These are phyloP conservation scores for Oreochromis niloticus DNA, from an alignment of 2,113 vertebrate genomes.

Conservation along the genomic window DNA sequence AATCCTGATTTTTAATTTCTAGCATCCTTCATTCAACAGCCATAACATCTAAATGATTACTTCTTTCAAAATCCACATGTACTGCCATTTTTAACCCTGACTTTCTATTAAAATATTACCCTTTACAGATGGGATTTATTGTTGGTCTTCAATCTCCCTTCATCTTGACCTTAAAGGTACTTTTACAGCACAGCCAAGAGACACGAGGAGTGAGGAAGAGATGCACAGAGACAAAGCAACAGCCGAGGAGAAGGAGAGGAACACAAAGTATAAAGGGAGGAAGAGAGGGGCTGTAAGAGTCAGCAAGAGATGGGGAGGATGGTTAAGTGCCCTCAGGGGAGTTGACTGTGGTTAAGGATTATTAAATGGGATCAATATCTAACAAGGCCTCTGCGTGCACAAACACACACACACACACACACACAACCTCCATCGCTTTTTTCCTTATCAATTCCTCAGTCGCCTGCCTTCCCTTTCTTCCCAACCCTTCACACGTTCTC, in stretches of 20 bases:
- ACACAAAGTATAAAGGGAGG: neutral
- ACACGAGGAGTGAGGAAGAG: neutral
- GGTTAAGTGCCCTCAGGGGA: slow-evolving; percentile 69
- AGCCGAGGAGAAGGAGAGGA: neutral
- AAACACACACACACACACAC: neutral
- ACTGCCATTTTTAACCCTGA: neutral
- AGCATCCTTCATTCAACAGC: neutral
- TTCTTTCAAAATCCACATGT: neutral
- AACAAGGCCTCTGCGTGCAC: slow-evolving; percentile 49
- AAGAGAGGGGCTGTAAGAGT: neutral
- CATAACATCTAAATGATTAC: neutral
- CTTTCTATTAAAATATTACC: neutral
- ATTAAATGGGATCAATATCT: slow-evolving; percentile 75
- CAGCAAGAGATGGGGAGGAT: neutral
- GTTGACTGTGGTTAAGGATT: slow-evolving; percentile 60
- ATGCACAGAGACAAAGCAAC: neutral
- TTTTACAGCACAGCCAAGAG: neutral
- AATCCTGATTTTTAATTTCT: neutral
- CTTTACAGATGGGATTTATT: slow-evolving; percentile 25
- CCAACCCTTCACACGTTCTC: neutral
- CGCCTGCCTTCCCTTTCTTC: neutral
- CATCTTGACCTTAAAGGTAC: slow-evolving; percentile 27
- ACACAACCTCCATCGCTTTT: neutral
- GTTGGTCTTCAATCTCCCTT: slow-evolving; percentile 12
- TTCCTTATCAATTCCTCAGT: neutral